Evolutionary conservation across 1,140 invertebrate species (phyloP).

Genomic region (Reticulitermes speratus): DNA sequence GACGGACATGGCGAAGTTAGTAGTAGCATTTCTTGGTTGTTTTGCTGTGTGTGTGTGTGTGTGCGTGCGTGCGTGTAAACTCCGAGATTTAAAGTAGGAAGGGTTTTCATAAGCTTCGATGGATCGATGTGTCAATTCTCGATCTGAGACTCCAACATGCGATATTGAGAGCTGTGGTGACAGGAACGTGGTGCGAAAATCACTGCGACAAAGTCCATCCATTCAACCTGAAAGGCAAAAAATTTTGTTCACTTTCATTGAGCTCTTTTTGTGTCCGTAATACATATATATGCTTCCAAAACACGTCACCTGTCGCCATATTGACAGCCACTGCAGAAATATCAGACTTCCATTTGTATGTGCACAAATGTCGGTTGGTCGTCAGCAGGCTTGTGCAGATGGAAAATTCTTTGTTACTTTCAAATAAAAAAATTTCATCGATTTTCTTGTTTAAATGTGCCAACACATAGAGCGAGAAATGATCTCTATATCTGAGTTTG

Average conservation of each 20-base stretch:
- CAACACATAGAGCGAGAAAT: too few relatives aligned
- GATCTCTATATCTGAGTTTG: too few relatives aligned
- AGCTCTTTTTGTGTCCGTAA: background rate
- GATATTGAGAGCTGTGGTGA: background rate
- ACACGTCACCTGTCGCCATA: background rate
- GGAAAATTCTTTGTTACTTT: too few relatives aligned
- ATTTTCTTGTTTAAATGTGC: too few relatives aligned
- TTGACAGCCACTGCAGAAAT: background rate
- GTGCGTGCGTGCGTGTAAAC: background rate
- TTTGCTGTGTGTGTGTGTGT: background rate
- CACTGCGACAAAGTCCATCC: background rate
- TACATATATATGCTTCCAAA: background rate
- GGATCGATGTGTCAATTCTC: slow-evolving; percentile 11
- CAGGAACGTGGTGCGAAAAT: background rate
- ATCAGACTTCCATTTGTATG: background rate
- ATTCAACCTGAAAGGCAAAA: background rate
- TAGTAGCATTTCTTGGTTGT: too few relatives aligned
- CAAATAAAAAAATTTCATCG: too few relatives aligned
- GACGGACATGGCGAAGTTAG: too few relatives aligned
- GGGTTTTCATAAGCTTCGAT: background rate
- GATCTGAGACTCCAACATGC: background rate
- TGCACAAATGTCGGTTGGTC: too few relatives aligned
- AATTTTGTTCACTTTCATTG: too few relatives aligned
- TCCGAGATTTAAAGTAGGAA: background rate
- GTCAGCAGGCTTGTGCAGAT: too few relatives aligned